Base-by-base conservation (phyloP, 2,888 invertebrate genomes). In the Oscheius sp. region DNA sequence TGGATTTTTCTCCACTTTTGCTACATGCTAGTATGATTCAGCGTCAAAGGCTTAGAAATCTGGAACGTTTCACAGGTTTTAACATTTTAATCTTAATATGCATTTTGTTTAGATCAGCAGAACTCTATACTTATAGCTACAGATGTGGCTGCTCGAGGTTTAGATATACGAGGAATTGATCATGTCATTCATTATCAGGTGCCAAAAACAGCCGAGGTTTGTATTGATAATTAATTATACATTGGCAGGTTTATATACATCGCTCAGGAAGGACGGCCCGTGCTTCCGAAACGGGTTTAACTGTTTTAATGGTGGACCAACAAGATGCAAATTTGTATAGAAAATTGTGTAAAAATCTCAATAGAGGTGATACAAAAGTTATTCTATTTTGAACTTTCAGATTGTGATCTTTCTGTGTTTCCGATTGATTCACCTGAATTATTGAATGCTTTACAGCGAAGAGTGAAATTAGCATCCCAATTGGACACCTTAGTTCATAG, bases 161-260 rank as follows among this genome's bases (percentile, higher is more conserved):
- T 98, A 49, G 98, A 98, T 88, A 95, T 98, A 80, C 93, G 94
- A 0, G 90, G 91, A 80, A 92, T 98, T 1, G 91, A 95, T 78
- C 94, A 96, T 88, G 96, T 98, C 1, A 90, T 98, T 72, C 98
- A 98, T 87, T 98, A 95, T 88, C 95, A 93, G 87, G 94, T 96
- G 1, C 96, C 96, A 0, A 90, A 92, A 81, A 95, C 95, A 0
- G 92, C 93, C 8, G 96, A 97, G 89, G 91, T 91, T 41, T 20
- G 20, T 41, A 6, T 14, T 20, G 4, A 6, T 6, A 6, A 6
- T 24, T 64, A 9, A 64, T 54, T 28, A 6, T 59, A 20, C 41
- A 22, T 17, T 32, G 63, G n/a, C 80, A 92, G 91, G 92, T 92
- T 86, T 98, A 98, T 87, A 92, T 98, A 0, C 98, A 98, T 86